Base-by-base conservation (phyloP, 2,113 vertebrate genomes). In the Callaeas wilsoni region DNA sequence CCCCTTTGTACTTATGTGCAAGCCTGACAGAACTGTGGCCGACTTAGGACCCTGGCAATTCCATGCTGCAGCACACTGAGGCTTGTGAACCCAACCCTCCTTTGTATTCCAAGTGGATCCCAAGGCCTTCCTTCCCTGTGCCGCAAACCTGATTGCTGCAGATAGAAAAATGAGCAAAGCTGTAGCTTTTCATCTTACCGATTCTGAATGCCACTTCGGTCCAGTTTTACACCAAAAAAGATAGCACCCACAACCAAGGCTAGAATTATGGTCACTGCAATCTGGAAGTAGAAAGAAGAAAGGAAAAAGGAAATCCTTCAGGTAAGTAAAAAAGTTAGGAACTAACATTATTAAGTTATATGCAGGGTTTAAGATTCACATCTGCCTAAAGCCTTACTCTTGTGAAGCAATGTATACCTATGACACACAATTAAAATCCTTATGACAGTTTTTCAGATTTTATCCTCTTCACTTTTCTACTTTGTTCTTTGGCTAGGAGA, bases 181-280 rank as follows among this genome's bases (percentile, higher is more conserved):
- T 70, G 16, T 33, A 30, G 10, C 17, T 73, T 90, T 87, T 71
- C 55, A 39, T 62, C 87, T 92, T 91, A 98, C 97, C 97, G 89
- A 71, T 98, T 98, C 85, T 98, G 97, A 93, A 98, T 96, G 73
- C 97, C 97, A 47, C 92, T 96, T 73, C 42, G 65, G 83, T 98
- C 89, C 82, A 97, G 30, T 62, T 97, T 94, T 37, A 91, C 95
- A 21, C 94, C 90, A 2, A 97, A 98, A 89, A 97, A 98, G 63
- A 98, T 97, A 68, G 95, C 97, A 39, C 97, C 97, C 86, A 98
- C 92, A 67, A 98, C 94, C 84, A 97, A 68, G 42, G 97, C 96
- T 52, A 98, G 76, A 79, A 96, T 69, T 68, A 95, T 0, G 0
- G 96, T 95, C 55, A 98, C 96, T 68, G 96, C 78, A 70, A 98